Conservation (phyloP, 2,797 vertebrate genomes). For the Hydrolagus colliei region DNA sequence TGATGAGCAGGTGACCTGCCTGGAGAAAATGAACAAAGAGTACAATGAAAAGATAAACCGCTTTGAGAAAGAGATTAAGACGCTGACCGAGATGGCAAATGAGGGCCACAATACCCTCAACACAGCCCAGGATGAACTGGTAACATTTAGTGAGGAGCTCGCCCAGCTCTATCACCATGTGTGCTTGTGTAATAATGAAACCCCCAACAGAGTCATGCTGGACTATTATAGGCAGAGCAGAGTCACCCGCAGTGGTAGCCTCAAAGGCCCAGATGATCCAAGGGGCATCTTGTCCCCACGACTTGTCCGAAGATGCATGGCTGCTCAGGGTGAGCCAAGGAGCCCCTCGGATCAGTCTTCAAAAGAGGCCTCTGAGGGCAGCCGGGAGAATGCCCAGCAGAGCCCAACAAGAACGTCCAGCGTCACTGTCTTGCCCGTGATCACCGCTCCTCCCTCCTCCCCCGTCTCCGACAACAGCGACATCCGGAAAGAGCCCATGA, state of each 20-base stretch:
- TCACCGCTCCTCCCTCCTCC: conserved; percentile 70
- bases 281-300: conserved; percentile 82
- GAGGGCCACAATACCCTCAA: conserved; percentile 88
- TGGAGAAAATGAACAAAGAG: conserved; percentile 75
- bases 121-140: conserved; percentile 87
- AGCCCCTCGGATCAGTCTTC: conserved; percentile 69
- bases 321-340: conserved; percentile 60
- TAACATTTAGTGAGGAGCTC: conserved; percentile 92
- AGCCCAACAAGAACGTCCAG: conserved; percentile 67
- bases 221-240: conserved; percentile 96
- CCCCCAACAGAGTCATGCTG: conserved; percentile 93
- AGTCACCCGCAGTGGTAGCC: conserved; percentile 79
- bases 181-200: conserved; percentile 95
- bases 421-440: conserved; percentile 64
- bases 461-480: conserved; percentile 74
- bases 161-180: conserved; percentile 97
- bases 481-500: conserved; percentile 95
- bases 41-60: conserved; percentile 65
- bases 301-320: conserved; percentile 71
- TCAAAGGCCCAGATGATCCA: conserved; percentile 86
- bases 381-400: conserved; percentile 55
- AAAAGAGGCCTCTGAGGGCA: conserved; percentile 59
- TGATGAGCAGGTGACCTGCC: conserved; percentile 67
- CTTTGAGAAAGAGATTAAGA: conserved; percentile 81
- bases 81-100: conserved; percentile 60